A percentile compares a stretch with the other conserved stretches of the same genome.
These are phyloP conservation scores for Clarias laeviceps DNA, from an alignment of 2,797 vertebrate species.

Conservation along the genomic window DNA sequence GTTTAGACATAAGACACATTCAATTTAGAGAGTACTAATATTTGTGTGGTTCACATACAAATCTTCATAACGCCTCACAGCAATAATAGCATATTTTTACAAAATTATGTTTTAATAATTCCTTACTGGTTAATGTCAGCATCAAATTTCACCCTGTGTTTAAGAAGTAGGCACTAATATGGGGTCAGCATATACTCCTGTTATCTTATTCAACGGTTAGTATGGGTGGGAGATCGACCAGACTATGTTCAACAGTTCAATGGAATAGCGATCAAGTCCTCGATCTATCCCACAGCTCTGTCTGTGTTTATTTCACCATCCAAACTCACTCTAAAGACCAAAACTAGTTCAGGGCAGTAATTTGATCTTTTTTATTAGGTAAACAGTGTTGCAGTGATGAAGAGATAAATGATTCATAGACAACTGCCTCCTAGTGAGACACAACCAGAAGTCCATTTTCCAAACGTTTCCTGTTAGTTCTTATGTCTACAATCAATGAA, in stretches of 20 bases:
- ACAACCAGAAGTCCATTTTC: neutral
- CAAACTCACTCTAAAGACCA: neutral
- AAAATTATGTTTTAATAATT: neutral
- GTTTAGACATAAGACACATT: neutral
- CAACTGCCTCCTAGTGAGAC: neutral
- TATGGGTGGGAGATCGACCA: neutral
- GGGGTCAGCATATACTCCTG: neutral
- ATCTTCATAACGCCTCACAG: neutral
- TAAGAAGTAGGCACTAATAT: neutral
- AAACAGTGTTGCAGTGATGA: neutral
- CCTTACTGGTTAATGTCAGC: neutral
- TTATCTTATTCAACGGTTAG: neutral
- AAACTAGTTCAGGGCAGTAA: neutral
- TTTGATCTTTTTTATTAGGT: neutral
- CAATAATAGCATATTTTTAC: neutral
- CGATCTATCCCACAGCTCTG: neutral
- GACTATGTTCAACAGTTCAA: neutral
- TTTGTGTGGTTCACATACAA: neutral
- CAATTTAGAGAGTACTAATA: neutral
- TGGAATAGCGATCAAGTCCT: neutral
- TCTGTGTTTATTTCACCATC: neutral
- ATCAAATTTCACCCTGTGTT: neutral
- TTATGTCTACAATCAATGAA: neutral
- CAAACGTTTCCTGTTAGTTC: neutral
- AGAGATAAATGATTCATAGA: neutral